Evolutionary conservation across 2,888 invertebrate species (phyloP).

Genomic region (Hirtodrosophila cameraria): DNA sequence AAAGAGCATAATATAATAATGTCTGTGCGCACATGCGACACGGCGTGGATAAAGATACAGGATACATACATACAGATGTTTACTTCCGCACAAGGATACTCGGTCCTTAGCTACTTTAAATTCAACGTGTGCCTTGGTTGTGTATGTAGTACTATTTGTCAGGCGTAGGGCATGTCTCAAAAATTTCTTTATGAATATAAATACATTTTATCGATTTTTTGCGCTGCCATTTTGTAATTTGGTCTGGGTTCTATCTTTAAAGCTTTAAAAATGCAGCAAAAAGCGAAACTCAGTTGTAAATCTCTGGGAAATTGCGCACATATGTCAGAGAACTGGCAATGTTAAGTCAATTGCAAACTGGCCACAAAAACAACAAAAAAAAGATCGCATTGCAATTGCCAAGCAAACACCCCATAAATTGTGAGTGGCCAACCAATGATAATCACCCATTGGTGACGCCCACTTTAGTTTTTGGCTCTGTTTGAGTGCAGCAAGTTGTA

Average conservation of each 20-base stretch:
- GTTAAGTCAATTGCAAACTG: slow-evolving; percentile 22
- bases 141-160: slow-evolving; percentile 40
- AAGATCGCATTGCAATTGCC: slow-evolving; percentile 57
- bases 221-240: slow-evolving; percentile 43
- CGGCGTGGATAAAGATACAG: slow-evolving; percentile 28
- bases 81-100: slow-evolving; percentile 28
- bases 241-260: slow-evolving; percentile 22
- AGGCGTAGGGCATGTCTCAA: slow-evolving; percentile 43
- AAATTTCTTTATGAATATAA: slow-evolving; percentile 77
- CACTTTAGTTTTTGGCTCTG: slow-evolving; percentile 35
- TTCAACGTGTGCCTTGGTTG: slow-evolving; percentile 59
- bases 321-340: slow-evolving; percentile 70
- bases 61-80: slow-evolving; percentile 7
- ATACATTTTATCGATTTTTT: slow-evolving; percentile 70
- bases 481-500: slow-evolving; percentile 28
- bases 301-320: slow-evolving; percentile 80
- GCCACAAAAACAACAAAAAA: slow-evolving; percentile 54
- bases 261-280: slow-evolving; percentile 33
- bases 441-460: slow-evolving; percentile 55
- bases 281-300: slow-evolving; percentile 47
- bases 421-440: slow-evolving; percentile 52
- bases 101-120: slow-evolving; percentile 69
- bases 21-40: slow-evolving; percentile 40
- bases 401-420: slow-evolving; percentile 63
- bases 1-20: slow-evolving; percentile 15